Evolutionary conservation across 2,797 vertebrate genomes (phyloP).

Genomic region (Macropus fuliginosus): DNA sequence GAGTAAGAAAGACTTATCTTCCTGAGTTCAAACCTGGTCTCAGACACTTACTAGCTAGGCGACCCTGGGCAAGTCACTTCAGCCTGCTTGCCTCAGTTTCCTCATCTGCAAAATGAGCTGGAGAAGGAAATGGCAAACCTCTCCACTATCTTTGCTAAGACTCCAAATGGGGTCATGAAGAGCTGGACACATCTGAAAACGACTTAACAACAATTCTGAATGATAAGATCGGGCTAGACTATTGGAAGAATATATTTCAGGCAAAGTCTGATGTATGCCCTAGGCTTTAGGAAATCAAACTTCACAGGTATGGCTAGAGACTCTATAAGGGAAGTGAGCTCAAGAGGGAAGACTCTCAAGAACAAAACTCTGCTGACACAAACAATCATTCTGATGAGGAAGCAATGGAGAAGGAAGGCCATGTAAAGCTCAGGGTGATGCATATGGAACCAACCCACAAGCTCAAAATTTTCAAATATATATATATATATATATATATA

Average conservation of each 20-base stretch:
- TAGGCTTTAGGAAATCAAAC: not conserved
- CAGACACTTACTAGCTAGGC: not conserved
- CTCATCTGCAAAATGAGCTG: not conserved
- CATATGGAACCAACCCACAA: not conserved
- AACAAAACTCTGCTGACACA: not conserved
- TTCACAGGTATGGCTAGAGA: not conserved
- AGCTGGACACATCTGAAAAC: not conserved
- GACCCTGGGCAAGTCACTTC: not conserved
- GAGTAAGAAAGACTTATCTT: not conserved
- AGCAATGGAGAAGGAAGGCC: not conserved
- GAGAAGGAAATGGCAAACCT: not conserved
- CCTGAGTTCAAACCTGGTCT: not conserved
- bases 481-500: no score
- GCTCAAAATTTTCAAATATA: not conserved
- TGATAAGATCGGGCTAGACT: not conserved
- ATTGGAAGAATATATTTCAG: not conserved
- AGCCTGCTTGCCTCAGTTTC: not conserved
- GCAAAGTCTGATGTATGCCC: not conserved
- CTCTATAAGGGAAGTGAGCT: not conserved
- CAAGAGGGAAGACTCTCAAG: not conserved
- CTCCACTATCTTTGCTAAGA: not conserved
- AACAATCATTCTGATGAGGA: not conserved
- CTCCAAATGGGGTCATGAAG: not conserved
- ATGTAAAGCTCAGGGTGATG: not conserved
- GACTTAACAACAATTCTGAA: not conserved